Percentiles rank a stretch among this genome's conserved stretches.
Conservation (phyloP, 2,888 invertebrate species). For the Sarcophaga carnaria region DNA sequence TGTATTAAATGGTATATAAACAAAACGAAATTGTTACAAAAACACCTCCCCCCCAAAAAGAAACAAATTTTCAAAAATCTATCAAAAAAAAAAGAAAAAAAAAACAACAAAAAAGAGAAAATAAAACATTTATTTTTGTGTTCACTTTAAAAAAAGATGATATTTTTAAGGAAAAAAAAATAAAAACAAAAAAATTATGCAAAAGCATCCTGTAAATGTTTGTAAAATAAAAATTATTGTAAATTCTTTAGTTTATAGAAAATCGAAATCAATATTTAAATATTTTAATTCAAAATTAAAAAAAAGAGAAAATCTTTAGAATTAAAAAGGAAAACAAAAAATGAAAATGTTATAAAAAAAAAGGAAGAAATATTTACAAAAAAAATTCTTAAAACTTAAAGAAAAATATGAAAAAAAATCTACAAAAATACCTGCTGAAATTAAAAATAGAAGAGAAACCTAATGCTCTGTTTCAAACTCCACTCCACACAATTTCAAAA, state of each 20-base stretch:
- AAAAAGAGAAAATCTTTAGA: conserved; percentile 11
- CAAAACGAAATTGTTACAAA: too few relatives aligned
- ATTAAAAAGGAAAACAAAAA: background rate
- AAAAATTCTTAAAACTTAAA: conserved; percentile 7
- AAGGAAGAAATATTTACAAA: conserved; percentile 14
- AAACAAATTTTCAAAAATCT: conserved; percentile 21
- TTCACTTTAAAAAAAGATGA: conserved; percentile 43
- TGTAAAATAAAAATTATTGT: conserved; percentile 59
- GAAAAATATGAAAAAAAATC: background rate
- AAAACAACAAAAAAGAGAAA: conserved; percentile 16
- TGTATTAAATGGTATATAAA: too few relatives aligned
- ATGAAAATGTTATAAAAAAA: conserved; percentile 21
- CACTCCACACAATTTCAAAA: background rate
- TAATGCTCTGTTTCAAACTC: background rate
- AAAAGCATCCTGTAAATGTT: conserved; percentile 56
- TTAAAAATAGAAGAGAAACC: background rate
- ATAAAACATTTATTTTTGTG: conserved; percentile 53
- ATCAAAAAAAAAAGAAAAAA: background rate
- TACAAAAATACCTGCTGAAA: conserved; percentile 30
- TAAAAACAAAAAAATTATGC: background rate
- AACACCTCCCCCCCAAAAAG: background rate
- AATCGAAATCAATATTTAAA: conserved; percentile 12
- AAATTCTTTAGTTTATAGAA: conserved; percentile 48
- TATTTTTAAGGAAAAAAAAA: background rate
- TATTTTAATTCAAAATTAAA: conserved; percentile 29